Base-by-base conservation (phyloP, 1,140 invertebrate genomes). In the Drosophila chauvacae region DNA sequence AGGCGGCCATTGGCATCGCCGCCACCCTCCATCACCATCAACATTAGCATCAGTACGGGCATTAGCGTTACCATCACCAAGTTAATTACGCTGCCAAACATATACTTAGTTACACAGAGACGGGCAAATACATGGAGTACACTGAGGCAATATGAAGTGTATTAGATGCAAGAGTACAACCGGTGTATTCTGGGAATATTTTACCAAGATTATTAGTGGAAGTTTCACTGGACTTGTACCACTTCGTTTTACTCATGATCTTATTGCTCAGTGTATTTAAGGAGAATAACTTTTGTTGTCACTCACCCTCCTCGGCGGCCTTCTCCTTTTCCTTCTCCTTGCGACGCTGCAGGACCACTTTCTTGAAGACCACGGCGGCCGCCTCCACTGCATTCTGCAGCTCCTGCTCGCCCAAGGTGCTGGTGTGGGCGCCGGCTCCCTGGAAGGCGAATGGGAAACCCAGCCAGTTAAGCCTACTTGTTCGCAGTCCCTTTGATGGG, bases 381-480 rank as follows among this genome's bases (percentile, higher is more conserved):
- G 93, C 93, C 82, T 92, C 92, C 72, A 93, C 92, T 74, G 92
- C 92, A 91, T 92, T 93, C 80, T 92, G 93, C 77, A 94, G 93
- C 93, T 94, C 93, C 90, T 92, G 94, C 93, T 94, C 94, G 83
- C 94, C 94, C 93, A 94, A 93, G 87, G 93, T 94, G 62, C 90
- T 92, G 44, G 85, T 91, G 53, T 92, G 91, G 33, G 64, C 18
- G 37, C 42, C 53, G 48, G 69, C 66, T 14, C 45, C 56, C 80
- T 75, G 16, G 50, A 33, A 33, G n/a, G 14, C 16, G 18, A 14
- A 14, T 28, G 18, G 18, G 30, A 28, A 42, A 62, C 45, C 41
- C 71, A 18, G 20, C 7, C 13, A 62, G 18, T 51, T 63, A 72
- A 79, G 65, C 66, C 58, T 53, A 70, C 55, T 70, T 41, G 53